These are phyloP conservation scores for Eutolmus rufibarbis DNA, from an alignment of 2,888 invertebrate species.

Conservation along the genomic window DNA sequence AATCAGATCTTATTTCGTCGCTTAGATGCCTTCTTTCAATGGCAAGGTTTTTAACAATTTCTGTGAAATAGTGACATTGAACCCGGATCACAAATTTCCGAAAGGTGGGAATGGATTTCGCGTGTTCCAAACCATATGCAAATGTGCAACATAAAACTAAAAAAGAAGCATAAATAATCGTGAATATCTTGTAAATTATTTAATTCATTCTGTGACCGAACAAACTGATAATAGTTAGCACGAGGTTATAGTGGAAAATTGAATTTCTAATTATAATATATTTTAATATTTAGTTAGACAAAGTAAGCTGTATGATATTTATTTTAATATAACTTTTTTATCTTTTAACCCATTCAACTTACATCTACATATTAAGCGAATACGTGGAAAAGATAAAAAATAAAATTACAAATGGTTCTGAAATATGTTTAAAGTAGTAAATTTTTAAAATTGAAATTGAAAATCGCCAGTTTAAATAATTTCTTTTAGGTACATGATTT, in stretches of 20 bases:
- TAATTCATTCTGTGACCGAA: neutral
- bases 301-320: no score
- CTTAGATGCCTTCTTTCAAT: neutral
- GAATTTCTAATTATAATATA: neutral
- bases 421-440: no score
- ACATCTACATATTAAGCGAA: no score
- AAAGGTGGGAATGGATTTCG: neutral
- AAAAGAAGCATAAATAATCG: neutral
- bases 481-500: no score
- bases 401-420: no score
- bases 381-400: no score
- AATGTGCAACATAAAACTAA: neutral
- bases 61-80: neutral
- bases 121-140: neutral
- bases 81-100: neutral
- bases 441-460: no score
- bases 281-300: neutral
- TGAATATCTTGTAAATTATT: neutral
- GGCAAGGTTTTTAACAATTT: neutral
- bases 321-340: no score
- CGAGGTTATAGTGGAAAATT: neutral
- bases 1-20: neutral
- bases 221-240: neutral
- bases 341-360: no score
- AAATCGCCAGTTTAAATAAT: no score